Evolutionary conservation across 1,140 invertebrate species (phyloP).

Genomic region (Littorina saxatilis): DNA sequence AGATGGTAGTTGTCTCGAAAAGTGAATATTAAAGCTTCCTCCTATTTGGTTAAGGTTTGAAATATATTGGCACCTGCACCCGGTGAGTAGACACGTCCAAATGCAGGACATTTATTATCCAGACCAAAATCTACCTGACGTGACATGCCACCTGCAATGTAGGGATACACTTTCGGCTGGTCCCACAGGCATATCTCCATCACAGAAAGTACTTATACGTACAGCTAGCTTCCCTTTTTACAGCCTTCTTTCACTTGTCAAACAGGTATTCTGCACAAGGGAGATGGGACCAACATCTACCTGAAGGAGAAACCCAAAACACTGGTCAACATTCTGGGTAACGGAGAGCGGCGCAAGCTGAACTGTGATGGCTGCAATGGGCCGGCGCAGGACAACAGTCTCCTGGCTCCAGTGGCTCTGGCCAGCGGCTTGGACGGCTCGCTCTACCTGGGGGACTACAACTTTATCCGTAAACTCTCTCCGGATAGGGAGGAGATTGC

Average conservation of each 20-base stretch:
- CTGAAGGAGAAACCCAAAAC: slow-evolving; percentile 94
- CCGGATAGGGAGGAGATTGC: slow-evolving; percentile 83
- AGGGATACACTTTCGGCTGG: too few species aligned
- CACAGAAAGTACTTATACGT: too few species aligned
- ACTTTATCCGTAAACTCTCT: slow-evolving; percentile 92
- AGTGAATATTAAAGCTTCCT: too few species aligned
- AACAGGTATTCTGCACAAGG: slow-evolving; percentile 94
- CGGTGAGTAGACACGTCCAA: too few species aligned
- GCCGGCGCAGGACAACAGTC: slow-evolving; percentile 87
- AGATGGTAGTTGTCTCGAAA: too few species aligned
- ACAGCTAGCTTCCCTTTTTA: not conserved
- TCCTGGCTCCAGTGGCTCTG: slow-evolving; percentile 93
- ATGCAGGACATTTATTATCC: too few species aligned
- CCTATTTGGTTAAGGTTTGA: too few species aligned
- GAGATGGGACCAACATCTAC: slow-evolving; percentile 97
- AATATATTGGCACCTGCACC: too few species aligned
- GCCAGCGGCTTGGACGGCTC: slow-evolving; percentile 94
- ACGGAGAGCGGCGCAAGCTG: slow-evolving; percentile 88
- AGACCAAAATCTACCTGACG: too few species aligned
- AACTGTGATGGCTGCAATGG: slow-evolving; percentile 84
- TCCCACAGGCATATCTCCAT: too few species aligned
- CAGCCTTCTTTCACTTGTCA: slow-evolving; percentile 52
- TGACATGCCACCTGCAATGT: too few species aligned
- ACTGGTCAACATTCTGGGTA: slow-evolving; percentile 94
- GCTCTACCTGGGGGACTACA: slow-evolving; percentile 96